Evolutionary conservation across 2,113 vertebrate species (phyloP), one percentile per base, ranked within the genome.

Genomic region (Pseudopipra pipra): DNA sequence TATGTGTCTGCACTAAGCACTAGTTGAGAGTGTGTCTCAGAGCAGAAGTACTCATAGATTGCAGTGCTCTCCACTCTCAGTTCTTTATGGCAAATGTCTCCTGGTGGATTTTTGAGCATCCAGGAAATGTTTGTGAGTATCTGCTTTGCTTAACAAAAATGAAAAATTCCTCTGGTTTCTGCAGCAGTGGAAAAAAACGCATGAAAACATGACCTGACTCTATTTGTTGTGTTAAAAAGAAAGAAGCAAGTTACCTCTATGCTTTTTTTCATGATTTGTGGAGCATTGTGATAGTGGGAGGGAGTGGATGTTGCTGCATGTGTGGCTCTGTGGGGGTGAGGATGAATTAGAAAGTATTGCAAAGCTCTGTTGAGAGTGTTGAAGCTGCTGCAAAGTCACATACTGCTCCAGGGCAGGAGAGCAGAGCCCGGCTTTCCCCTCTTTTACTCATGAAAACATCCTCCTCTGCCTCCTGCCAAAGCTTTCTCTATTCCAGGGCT

Each of bases 381-480:
- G 27, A 52, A 68, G 41, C 62, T 93, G 43, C 62, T 89, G 47
- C 71, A 80, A 71, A 56, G 54, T 67, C 75, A 31, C 31, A 23
- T 23, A 15, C 18, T 56, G 21, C 56, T 72, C 19, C 24, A 43
- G 66, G 70, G 35, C 33, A 46, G 4, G 9, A 37, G 72, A 71
- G 4, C 78, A 51, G 31, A 55, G 49, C 68, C 39, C 68, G 37
- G 46, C 35, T 62, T 66, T 66, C 55, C 51, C 11, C 72, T 56
- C 21, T 33, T 31, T 43, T 41, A n/a, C 27, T 27, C 12, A 0
- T 43, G 43, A 66, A 88, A 85, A 12, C 15, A 18, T 81, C 55
- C 46, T 93, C 21, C 44, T 82, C 21, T 77, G 77, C 37, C 65
- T 96, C 37, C 30, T 61, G 85, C 82, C 5, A 39, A 44, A 87